Conservation (phyloP, 64 coral and sea anemone genomes). For the Actinia equina region DNA sequence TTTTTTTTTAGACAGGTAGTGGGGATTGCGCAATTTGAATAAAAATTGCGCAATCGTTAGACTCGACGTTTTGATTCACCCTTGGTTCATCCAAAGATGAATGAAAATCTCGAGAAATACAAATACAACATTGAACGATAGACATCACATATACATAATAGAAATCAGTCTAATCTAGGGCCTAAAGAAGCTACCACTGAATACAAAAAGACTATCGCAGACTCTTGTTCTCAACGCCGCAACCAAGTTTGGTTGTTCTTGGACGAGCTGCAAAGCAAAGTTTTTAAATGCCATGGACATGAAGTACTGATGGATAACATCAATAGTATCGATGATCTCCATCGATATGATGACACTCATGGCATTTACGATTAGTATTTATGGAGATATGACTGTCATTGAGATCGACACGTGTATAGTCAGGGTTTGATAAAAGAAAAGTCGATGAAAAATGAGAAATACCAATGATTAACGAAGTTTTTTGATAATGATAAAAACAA, state of each 20-base stretch:
- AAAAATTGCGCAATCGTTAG: too few relatives aligned
- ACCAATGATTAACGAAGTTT: neutral
- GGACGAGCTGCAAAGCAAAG: neutral
- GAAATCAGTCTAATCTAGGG: neutral
- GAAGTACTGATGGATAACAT: neutral
- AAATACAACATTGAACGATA: neutral
- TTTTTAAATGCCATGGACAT: neutral
- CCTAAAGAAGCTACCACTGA: slow-evolving; percentile 4
- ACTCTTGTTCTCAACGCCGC: neutral
- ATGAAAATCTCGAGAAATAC: neutral
- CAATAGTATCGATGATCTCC: neutral
- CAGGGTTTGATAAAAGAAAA: neutral
- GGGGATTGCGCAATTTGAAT: too few relatives aligned
- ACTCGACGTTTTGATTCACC: neutral
- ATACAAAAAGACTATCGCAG: neutral
- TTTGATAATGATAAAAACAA: neutral
- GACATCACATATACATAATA: neutral
- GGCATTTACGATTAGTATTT: neutral
- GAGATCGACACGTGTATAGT: neutral
- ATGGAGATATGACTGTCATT: neutral
- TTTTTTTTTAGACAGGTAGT: too few relatives aligned
- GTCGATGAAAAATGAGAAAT: neutral
- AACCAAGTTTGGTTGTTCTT: slow-evolving; percentile 4
- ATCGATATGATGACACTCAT: neutral
- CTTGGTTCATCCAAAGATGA: neutral